phyloP scores from a whole-genome alignment of 1,140 invertebrate species.

The Drosophila melanica region DNA sequence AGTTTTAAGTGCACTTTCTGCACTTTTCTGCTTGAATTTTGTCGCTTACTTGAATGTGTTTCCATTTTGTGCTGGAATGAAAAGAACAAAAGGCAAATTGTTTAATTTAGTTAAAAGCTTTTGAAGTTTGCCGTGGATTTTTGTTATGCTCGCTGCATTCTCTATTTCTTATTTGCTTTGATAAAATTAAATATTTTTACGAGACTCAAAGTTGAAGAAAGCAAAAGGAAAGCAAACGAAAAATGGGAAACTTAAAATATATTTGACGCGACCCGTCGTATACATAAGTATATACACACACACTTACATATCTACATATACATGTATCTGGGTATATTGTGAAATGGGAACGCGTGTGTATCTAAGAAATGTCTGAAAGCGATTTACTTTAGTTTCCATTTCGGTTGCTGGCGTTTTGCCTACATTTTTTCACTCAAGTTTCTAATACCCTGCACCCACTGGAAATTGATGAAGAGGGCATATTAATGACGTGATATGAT shows the following conservation, averaged over 20 bases:
- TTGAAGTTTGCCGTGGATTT: conserved; percentile 51
- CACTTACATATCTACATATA: conserved; percentile 4
- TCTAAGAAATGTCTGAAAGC: conserved; percentile 69
- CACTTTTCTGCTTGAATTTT: conserved; percentile 14
- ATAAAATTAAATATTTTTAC: conserved; percentile 73
- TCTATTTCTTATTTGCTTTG: conserved; percentile 33
- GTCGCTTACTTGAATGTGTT: conserved; percentile 12
- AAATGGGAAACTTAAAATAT: conserved; percentile 70
- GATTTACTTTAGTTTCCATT: conserved; percentile 71
- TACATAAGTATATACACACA: not conserved
- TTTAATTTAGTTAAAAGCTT: conserved; percentile 80
- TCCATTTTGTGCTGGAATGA: conserved; percentile 31
- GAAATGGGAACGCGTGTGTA: conserved; percentile 39
- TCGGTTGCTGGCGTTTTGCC: conserved; percentile 57
- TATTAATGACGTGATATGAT: not conserved
- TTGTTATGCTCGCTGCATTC: conserved; percentile 49
- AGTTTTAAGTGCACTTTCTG: not conserved
- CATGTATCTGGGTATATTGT: conserved; percentile 16
- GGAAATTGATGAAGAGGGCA: not conserved
- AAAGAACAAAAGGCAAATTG: conserved; percentile 49
- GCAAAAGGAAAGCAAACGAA: conserved; percentile 27
- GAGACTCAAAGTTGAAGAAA: conserved; percentile 14
- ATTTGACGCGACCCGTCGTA: conserved; percentile 33
- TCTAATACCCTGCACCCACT: not conserved
- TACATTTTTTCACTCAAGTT: conserved; percentile 22